Evolutionary conservation across 1,140 invertebrate species (phyloP).

Genomic region (Lucilia cuprina): DNA sequence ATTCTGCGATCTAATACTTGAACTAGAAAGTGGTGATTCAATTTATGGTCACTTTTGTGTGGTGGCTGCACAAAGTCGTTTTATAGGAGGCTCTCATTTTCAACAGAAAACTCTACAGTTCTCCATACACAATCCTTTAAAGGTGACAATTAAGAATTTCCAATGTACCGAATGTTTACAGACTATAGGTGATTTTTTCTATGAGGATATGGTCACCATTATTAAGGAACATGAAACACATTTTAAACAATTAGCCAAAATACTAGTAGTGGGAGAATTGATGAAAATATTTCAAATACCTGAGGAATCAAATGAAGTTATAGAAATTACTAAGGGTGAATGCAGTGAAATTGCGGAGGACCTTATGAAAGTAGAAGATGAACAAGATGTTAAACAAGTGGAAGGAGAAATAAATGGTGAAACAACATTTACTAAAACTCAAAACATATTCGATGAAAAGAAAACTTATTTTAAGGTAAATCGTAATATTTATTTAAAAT

Average conservation of each 20-base stretch:
- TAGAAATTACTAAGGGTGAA: background rate
- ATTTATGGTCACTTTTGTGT: constrained; percentile 56
- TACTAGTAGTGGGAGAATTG: constrained; percentile 53
- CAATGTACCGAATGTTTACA: constrained; percentile 51
- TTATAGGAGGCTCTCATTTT: constrained; percentile 48
- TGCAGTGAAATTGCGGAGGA: background rate
- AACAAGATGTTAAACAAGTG: background rate
- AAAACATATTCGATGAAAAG: constrained; percentile 53
- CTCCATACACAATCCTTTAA: constrained; percentile 58
- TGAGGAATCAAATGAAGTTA: constrained; percentile 9
- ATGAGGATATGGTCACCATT: constrained; percentile 57
- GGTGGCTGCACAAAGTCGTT: constrained; percentile 54
- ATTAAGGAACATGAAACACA: constrained; percentile 55
- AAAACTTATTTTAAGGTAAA: constrained; percentile 56
- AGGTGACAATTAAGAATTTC: constrained; percentile 54
- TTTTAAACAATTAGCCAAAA: constrained; percentile 53
- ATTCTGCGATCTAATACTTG: constrained; percentile 56
- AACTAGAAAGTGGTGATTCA: constrained; percentile 48
- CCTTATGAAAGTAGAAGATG: background rate
- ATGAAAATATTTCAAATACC: constrained; percentile 52
- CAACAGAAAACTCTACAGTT: constrained; percentile 53
- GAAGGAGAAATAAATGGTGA: background rate
- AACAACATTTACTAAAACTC: background rate
- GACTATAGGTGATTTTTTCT: constrained; percentile 58
- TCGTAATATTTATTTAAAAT: no score